Percentiles rank a stretch among this genome's conserved stretches.
phyloP scores from a whole-genome alignment of 2,113 vertebrate species.

The Brienomyrus longianalis region DNA sequence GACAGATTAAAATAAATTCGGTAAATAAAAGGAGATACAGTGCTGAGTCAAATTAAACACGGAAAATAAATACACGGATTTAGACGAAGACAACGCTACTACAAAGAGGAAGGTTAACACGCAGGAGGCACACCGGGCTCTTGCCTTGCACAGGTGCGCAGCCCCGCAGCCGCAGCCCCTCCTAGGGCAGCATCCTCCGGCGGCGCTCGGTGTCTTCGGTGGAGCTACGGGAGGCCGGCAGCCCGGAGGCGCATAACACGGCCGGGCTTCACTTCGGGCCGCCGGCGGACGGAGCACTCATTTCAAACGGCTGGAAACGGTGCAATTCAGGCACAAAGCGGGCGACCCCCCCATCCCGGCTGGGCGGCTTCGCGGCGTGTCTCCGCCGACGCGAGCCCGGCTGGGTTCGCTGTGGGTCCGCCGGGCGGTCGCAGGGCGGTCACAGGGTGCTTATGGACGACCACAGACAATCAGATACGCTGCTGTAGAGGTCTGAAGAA shows the following conservation, averaged over 20 bases:
- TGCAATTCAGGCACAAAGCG: neutral
- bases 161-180: conserved; percentile 26
- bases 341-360: neutral
- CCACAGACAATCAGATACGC: neutral
- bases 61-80: neutral
- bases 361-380: neutral
- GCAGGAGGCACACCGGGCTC: neutral
- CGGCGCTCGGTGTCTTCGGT: conserved; percentile 32
- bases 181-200: conserved; percentile 46
- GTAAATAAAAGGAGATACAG: neutral
- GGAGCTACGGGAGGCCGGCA: neutral
- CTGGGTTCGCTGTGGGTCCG: neutral
- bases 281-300: neutral
- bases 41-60: neutral
- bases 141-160: conserved; percentile 8
- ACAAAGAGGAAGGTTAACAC: neutral
- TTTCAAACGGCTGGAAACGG: neutral
- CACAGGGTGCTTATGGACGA: neutral
- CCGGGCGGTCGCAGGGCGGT: neutral
- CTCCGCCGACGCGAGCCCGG: neutral
- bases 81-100: neutral
- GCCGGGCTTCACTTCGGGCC: neutral
- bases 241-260: neutral
- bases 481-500: conserved; percentile 26
- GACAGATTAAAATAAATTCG: neutral